phyloP scores from a whole-genome alignment of 2,113 vertebrate species.

The Muntiacus muntjak region DNA sequence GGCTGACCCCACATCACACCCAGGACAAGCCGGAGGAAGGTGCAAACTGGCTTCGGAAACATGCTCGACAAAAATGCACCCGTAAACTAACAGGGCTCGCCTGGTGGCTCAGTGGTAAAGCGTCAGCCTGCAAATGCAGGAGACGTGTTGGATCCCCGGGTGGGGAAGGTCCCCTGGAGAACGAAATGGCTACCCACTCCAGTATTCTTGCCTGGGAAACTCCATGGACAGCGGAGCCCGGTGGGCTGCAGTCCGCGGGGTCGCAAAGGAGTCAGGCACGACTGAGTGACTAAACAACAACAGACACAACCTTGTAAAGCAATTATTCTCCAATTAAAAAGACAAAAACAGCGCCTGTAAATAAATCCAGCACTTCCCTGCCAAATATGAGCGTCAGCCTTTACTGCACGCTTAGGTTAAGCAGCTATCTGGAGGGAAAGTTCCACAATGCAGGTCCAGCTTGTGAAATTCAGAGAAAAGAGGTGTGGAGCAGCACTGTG shows the following conservation, averaged over 20 bases:
- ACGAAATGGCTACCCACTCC: neutral
- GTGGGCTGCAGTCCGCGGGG: neutral
- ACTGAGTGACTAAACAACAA: neutral
- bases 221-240: neutral
- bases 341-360: neutral
- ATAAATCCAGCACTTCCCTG: rapidly evolving
- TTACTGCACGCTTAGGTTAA: neutral
- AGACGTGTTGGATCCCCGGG: neutral
- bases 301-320: neutral
- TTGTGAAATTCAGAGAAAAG: neutral
- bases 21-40: neutral
- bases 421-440: neutral
- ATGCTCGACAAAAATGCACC: rapidly evolving
- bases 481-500: rapidly evolving
- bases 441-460: neutral
- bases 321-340: neutral
- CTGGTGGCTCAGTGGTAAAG: neutral
- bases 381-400: rapidly evolving
- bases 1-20: neutral
- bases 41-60: neutral
- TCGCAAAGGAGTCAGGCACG: neutral
- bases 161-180: neutral
- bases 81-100: neutral
- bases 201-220: neutral
- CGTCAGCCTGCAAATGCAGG: neutral